Base-by-base conservation (phyloP, 2,888 invertebrate species). In the Diplazon laetatorius region DNA sequence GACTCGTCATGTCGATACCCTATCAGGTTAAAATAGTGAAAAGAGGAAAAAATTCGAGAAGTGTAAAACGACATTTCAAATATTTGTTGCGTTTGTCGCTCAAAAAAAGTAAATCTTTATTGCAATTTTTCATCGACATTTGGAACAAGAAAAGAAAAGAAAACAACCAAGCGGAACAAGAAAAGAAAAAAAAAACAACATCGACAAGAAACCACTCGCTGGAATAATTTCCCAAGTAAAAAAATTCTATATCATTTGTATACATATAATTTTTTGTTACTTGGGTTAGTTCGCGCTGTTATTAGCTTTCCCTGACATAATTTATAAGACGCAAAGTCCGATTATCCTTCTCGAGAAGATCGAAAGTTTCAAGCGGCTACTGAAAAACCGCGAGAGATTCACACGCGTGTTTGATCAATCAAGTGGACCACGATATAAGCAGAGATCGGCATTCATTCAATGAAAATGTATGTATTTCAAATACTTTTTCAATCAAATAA, bases 351-450 rank as follows among this genome's bases (percentile, higher is more conserved):
- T 10, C 9, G 30, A 35, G 39, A 16, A 50, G 62, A 68, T 68
- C 62, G 72, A 72, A 62, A 76, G 46, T 72, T n/a, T 71, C 0
- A 1, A 20, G 42, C n/a, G 16, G 2, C 22, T 14, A 20, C 25
- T 14, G 12, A 14, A 46, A 8, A 18, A 52, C 30, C 46, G 60
- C 25, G 59, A 25, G 35, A 59, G 63, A 69, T 48, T 68, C 55
- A 52, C 72, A 69, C 63, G 50, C 71, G 66, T 18, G 65, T 68
- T 69, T 50, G 73, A 60, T 74, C 78, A 71, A 74, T 78, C 60
- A 62, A 66, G 37, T 20, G 39, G 60, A 46, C 46, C 55, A 35
- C 63, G 55, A 50, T 37, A 69, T 73, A n/a, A 59, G 35, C 59
- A 6, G n/a, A n/a, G n/a, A n/a, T n/a, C n/a, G n/a, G n/a, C n/a